Conservation (phyloP, 2,113 vertebrate genomes). For the Haliaeetus leucogaster region DNA sequence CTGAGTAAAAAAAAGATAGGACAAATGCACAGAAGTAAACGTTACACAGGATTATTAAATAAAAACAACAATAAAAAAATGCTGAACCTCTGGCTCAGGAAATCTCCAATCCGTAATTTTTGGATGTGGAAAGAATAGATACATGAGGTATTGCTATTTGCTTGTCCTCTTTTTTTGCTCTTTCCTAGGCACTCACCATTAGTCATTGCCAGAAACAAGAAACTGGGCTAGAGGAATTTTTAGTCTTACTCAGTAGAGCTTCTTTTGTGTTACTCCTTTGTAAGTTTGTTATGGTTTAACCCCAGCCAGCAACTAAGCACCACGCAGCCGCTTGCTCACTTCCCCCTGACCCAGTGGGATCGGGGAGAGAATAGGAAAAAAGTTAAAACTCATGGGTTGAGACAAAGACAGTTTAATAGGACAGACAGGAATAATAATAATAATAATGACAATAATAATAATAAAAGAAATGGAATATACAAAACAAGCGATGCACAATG, state of each 20-base stretch:
- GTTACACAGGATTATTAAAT: not conserved
- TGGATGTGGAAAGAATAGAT: not conserved
- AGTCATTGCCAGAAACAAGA: slow-evolving; percentile 6
- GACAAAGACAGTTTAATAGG: too few species aligned
- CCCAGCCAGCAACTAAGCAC: too few species aligned
- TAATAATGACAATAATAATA: too few species aligned
- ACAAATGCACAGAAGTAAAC: not conserved
- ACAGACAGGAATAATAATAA: too few species aligned
- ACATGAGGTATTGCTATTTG: not conserved
- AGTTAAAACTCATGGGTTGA: too few species aligned
- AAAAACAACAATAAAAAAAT: not conserved
- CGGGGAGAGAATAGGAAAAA: too few species aligned
- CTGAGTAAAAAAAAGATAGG: not conserved
- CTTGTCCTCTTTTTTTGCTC: not conserved
- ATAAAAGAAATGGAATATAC: too few species aligned
- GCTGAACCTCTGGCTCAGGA: not conserved
- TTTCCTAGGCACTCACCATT: not conserved
- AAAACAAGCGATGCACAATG: too few species aligned
- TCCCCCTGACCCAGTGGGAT: too few species aligned
- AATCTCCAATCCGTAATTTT: not conserved
- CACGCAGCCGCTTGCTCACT: too few species aligned
- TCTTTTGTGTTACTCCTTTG: not conserved
- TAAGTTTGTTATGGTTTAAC: not conserved
- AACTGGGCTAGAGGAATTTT: not conserved
- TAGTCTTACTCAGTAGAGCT: not conserved